Base-by-base conservation (phyloP, 2,113 vertebrate species). In the Puffinus mauretanicus region DNA sequence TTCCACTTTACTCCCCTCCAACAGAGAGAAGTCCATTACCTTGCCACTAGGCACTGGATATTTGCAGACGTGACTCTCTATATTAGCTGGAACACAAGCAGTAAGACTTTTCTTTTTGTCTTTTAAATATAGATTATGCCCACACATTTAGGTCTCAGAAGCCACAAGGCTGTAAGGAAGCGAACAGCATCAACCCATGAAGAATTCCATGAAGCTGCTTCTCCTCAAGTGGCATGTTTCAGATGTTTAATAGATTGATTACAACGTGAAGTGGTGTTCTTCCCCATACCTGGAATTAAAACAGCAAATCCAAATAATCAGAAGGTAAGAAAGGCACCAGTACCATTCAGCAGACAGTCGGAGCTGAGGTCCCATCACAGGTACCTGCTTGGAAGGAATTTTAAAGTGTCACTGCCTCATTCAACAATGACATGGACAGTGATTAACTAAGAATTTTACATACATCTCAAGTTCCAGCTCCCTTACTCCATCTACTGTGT, bases 281-380 rank as follows among this genome's bases (percentile, higher is more conserved):
- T 25, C 27, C 44, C 62, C 82, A 30, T 2, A 22, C 5, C 42
- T 79, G 47, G 27, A 17, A 40, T 8, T 9, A 34, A 40, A 90
- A 25, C 40, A 82, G 71, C 65, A 67, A 83, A 86, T 11, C 32
- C 57, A 73, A 54, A 22, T 2, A 14, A 21, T 2, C 17, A n/a
- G 51, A 25, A 52, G 70, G 22, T 32, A 16, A 73, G 75, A 13
- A 32, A 46, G 52, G 57, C 70, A 21, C 19, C 9, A 4, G 3
- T 5, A 6, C 6, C 44, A 8, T 0, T 0, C 32, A 36, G 40
- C 44, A 42, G 8, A 10, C 26, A 15, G 32, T 2, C 0, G 0
- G 15, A 61, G 57, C 0, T 67, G 77, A 52, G 72, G 57, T 14
- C 38, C 27, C 62, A 61, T 2, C 40, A 44, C 29, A 3, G 0